Evolutionary conservation across 2,888 invertebrate species (phyloP), one percentile per base, ranked within the genome.

Genomic region (Chromoteleia sp.): DNA sequence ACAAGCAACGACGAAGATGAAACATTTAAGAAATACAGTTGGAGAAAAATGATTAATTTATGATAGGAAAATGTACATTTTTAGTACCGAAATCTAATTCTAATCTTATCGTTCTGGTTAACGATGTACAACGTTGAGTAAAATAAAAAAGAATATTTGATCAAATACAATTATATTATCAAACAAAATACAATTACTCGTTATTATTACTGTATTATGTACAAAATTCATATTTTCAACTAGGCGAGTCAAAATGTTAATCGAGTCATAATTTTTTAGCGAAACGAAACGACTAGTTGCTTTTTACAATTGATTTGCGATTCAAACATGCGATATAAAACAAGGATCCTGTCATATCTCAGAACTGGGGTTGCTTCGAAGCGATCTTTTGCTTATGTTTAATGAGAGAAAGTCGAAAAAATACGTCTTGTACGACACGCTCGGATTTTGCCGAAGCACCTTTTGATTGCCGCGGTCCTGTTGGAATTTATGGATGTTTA

Each of bases 401-500:
- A 70, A 54, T 70, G 61, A 73, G 61, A 59, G 61, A 73, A 61
- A 61, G 71, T 50, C 33, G 45, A 52, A 21, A 52, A 52, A 52
- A n/a, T 33, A 12, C 15, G 41, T 15, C 43, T 43, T 30, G 56
- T 45, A 43, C n/a, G 43, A 48, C 56, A 58, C 21, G 14, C 48
- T 33, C 43, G 36, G 15, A 14, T 33, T 39, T 58, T 3, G 21
- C 36, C 17, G 21, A n/a, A 12, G 48, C 14, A 12, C 12, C 43
- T 61, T 73, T 63, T 54, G 67, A 67, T 75, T 30, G 17, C 50
- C 19, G 36, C 48, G 17, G 15, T 61, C 15, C 61, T 43, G 75
- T 33, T 15, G 41, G 75, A 75, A 75, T 75, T 75, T 67, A 59
- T 67, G 54, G 41, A 43, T 52, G 50, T 68, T 68, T 76, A 76